Evolutionary conservation across 2,113 vertebrate species (phyloP).

Genomic region (Aegithalos caudatus): DNA sequence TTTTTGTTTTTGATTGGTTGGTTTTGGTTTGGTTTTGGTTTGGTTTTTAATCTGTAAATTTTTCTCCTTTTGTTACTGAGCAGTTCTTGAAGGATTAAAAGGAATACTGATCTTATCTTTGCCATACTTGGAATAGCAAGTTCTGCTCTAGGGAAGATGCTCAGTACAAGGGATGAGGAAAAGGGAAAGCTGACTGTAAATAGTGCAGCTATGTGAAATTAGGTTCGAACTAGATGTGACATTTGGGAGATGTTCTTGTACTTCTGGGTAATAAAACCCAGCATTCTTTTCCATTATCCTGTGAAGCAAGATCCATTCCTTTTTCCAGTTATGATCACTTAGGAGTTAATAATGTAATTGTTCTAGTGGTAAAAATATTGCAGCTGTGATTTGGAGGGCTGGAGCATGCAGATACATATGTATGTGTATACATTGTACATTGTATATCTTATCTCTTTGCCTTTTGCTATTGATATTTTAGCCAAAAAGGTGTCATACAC

Average conservation of each 20-base stretch:
- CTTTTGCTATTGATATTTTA: not conserved
- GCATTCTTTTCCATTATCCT: not conserved
- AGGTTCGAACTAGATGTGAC: not conserved
- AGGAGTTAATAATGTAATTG: not conserved
- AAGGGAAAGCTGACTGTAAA: not conserved
- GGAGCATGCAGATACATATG: not conserved
- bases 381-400: not conserved
- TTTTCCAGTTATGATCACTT: not conserved
- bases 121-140: not conserved
- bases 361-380: not conserved
- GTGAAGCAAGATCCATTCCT: not conserved
- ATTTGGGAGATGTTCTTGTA: not conserved
- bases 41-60: not conserved
- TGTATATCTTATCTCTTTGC: not conserved
- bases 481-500: not conserved
- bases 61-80: not conserved
- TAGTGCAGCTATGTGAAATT: not conserved
- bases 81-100: not conserved
- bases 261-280: not conserved
- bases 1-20: not conserved
- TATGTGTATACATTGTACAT: no score
- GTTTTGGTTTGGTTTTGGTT: not conserved
- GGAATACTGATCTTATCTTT: not conserved
- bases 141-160: not conserved
- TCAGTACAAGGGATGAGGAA: not conserved